Evolutionary conservation across 2,797 vertebrate species (phyloP), one percentile per base, ranked within the genome.

Genomic region (Tauraco hartlaubi): DNA sequence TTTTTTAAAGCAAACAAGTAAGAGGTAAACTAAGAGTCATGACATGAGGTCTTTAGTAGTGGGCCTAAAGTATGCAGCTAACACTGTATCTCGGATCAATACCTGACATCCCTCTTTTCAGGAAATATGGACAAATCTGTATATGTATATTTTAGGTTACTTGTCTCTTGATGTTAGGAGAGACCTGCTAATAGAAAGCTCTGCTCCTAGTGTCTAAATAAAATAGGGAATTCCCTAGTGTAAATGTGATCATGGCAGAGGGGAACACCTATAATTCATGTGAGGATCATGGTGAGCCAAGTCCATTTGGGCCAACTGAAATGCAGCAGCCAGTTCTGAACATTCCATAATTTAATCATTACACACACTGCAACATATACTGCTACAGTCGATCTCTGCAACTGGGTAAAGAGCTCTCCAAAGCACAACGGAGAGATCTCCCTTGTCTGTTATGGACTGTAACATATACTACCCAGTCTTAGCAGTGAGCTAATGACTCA

Each of bases 201-300:
- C 46, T 77, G 33, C 41, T 83, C 20, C 58, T 41, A 15, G 4
- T 31, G 15, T 69, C 61, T 69, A 46, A 80, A 66, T 33, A 46
- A 88, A 92, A 39, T 10, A 14, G 19, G 31, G 74, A 81, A 85
- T 82, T 75, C 37, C 55, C 9, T 37, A 41, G 49, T 44, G 61
- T 52, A 52, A 77, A 55, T 71, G 41, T 19, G 29, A 41, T 23
- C 20, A 5, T 25, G 33, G 23, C 0, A 0, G 39, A 72, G 41
- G 5, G 29, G 41, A 78, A 68, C 29, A 29, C 0, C 0, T 12
- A 12, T 3, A 58, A 35, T 49, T 35, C 58, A 9, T 0, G 2
- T 33, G 41, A 63, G 41, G 52, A 44, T 64, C 22, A 20, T 2
- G 15, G 17, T 61, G 22, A 88, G 20, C n/a, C 66, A 75, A 29